phyloP scores from a whole-genome alignment of 2,888 invertebrate genomes.

The Bruchidius siliquastri region DNA sequence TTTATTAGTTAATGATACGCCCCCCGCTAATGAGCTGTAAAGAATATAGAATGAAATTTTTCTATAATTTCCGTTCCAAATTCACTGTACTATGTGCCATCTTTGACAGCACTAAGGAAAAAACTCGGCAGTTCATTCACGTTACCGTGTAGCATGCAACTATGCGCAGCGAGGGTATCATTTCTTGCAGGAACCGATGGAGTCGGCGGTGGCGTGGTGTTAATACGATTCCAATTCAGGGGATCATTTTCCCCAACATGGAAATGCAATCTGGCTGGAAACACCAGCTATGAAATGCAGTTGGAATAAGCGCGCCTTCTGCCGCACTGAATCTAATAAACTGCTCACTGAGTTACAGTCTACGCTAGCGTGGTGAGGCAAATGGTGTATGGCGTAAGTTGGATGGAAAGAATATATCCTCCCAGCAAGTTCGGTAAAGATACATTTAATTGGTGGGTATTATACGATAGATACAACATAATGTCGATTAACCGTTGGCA shows the following conservation, averaged over 20 bases:
- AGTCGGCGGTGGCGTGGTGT: background rate
- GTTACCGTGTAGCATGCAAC: background rate
- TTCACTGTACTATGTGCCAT: too few species aligned
- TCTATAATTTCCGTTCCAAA: too few species aligned
- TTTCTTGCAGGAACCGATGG: background rate
- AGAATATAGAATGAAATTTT: too few species aligned
- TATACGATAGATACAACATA: too few species aligned
- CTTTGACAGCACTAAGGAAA: too few species aligned
- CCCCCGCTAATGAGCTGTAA: too few species aligned
- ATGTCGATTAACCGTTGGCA: too few species aligned
- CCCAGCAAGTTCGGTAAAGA: too few species aligned
- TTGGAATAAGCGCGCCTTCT: background rate
- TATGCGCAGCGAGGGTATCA: background rate
- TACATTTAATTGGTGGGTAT: too few species aligned
- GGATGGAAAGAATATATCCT: background rate
- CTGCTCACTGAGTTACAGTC: background rate
- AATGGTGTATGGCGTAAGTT: background rate
- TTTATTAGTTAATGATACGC: too few species aligned
- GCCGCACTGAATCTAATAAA: background rate
- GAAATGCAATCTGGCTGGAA: background rate
- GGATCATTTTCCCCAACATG: background rate
- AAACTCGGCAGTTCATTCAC: too few species aligned
- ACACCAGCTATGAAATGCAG: background rate
- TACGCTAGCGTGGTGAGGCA: background rate
- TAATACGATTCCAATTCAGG: background rate